Percentiles rank a stretch among this genome's conserved stretches.
phyloP scores from a whole-genome alignment of 1,140 invertebrate species.

The Ptiloglossa arizonensis region DNA sequence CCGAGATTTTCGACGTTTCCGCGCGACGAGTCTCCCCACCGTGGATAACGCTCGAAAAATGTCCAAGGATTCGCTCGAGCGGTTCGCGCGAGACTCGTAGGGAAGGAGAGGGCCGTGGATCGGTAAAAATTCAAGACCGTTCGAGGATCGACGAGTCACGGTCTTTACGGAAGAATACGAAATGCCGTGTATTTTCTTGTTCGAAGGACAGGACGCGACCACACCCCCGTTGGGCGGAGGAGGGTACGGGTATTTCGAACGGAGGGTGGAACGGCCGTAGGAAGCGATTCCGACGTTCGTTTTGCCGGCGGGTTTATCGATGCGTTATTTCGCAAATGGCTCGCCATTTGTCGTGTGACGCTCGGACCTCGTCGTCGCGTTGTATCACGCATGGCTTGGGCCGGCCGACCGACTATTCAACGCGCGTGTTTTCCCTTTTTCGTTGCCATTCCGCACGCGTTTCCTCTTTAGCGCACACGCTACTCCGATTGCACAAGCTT shows the following conservation, averaged over 20 bases:
- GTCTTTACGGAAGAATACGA: conserved; percentile 43
- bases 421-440: conserved; percentile 51
- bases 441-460: conserved; percentile 30
- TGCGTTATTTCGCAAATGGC: conserved; percentile 67
- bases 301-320: conserved; percentile 53
- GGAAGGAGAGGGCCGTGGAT: neutral
- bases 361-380: conserved; percentile 52
- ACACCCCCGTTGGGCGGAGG: conserved; percentile 13
- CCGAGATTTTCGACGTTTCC: neutral
- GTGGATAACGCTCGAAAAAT: neutral
- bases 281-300: conserved; percentile 57
- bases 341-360: conserved; percentile 58
- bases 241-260: conserved; percentile 14
- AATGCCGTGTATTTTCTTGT: conserved; percentile 31
- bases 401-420: conserved; percentile 35
- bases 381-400: conserved; percentile 54
- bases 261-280: conserved; percentile 3
- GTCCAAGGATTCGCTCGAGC: neutral
- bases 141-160: conserved; percentile 16
- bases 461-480: conserved; percentile 35
- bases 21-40: neutral
- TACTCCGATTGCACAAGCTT: conserved; percentile 22
- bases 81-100: neutral
- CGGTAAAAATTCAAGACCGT: conserved; percentile 14
- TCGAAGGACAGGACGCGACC: conserved; percentile 10